phyloP scores from a whole-genome alignment of 2,888 invertebrate species.

The Disparrhopalites patrizii region DNA sequence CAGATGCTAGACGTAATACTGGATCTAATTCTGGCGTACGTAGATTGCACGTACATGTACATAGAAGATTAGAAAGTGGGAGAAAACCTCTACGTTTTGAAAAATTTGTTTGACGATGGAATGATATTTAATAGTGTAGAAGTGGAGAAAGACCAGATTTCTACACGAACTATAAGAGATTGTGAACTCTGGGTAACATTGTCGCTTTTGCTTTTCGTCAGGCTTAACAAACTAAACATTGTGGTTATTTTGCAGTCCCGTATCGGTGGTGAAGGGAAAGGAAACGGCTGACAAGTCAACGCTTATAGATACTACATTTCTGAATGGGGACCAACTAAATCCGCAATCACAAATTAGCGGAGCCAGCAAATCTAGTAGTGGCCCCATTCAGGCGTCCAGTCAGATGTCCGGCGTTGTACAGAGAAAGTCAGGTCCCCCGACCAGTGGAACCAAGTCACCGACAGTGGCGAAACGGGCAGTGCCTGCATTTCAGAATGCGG shows the following conservation, averaged over 20 bases:
- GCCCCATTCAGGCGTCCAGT: constrained; percentile 13
- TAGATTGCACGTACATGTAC: no score
- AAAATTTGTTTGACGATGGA: no score
- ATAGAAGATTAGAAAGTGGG: no score
- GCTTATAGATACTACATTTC: constrained; percentile 60
- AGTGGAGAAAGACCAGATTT: no score
- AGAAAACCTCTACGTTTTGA: no score
- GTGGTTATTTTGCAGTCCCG: constrained; percentile 33
- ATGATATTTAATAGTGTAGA: no score
- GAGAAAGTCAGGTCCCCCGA: constrained; percentile 27
- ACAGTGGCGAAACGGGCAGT: constrained; percentile 43
- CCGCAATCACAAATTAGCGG: background rate
- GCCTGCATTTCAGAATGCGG: constrained; percentile 28
- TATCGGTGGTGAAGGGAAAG: constrained; percentile 41
- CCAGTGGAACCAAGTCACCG: constrained; percentile 38
- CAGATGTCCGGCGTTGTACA: constrained; percentile 9
- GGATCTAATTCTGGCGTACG: no score
- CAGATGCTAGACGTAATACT: no score
- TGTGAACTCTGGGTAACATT: no score
- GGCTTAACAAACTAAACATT: no score
- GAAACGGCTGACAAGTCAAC: constrained; percentile 65
- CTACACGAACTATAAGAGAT: no score
- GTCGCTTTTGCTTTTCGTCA: no score
- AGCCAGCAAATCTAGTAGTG: constrained; percentile 6
- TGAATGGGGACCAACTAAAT: constrained; percentile 47